Evolutionary conservation across 2,888 invertebrate species (phyloP).

Genomic region (Sphaerophoria rueppellii): DNA sequence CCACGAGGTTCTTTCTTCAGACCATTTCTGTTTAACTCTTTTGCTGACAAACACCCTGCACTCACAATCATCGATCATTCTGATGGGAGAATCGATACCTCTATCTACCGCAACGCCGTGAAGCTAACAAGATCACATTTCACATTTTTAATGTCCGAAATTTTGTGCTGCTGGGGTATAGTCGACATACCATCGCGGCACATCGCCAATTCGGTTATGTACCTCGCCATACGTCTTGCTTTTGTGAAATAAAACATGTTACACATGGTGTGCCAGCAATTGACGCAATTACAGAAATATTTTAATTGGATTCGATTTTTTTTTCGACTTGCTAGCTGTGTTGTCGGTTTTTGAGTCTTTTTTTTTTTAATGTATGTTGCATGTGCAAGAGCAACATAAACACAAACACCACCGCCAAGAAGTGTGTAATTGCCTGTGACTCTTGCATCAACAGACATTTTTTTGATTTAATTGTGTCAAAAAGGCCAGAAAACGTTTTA

Average conservation of each 20-base stretch:
- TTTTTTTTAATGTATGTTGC: background rate
- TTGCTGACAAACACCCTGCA: conserved; percentile 5
- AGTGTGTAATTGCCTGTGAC: conserved; percentile 57
- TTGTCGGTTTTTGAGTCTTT: background rate
- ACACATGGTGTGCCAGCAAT: conserved; percentile 49
- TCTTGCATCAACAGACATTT: conserved; percentile 27
- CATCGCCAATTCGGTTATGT: background rate
- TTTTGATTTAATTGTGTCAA: conserved; percentile 61
- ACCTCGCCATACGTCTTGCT: conserved; percentile 4
- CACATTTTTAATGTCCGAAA: conserved; percentile 59
- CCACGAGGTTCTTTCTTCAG: too few relatives aligned
- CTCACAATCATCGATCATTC: background rate
- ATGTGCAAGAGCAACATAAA: conserved; percentile 25
- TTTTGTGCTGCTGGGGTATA: conserved; percentile 6
- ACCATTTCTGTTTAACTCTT: too few relatives aligned
- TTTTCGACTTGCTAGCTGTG: background rate
- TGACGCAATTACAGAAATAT: conserved; percentile 68
- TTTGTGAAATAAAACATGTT: conserved; percentile 18
- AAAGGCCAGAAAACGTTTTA: conserved; percentile 48
- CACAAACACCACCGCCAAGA: background rate
- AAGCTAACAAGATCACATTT: conserved; percentile 41
- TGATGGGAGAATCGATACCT: background rate
- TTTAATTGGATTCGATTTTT: conserved; percentile 62
- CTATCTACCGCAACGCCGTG: background rate
- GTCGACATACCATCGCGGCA: background rate